Percentiles rank a stretch among this genome's conserved stretches.
These are phyloP conservation scores for Metallyticus violacea DNA, from an alignment of 2,888 invertebrate genomes.

Conservation along the genomic window DNA sequence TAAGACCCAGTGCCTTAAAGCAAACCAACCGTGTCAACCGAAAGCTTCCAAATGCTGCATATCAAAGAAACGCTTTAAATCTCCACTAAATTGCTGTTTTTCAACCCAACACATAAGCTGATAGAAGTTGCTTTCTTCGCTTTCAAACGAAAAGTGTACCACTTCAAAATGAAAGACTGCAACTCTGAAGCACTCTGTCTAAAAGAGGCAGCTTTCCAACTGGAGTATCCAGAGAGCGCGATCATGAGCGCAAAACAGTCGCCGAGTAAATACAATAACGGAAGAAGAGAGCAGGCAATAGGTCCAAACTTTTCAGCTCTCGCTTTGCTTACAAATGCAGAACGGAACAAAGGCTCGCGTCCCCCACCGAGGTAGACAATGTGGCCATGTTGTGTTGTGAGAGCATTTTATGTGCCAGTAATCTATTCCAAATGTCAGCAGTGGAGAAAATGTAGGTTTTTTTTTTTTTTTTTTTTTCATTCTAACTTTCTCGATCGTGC, in stretches of 20 bases:
- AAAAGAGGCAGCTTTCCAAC: background rate
- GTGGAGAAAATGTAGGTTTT: background rate
- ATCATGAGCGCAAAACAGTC: background rate
- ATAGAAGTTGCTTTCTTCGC: background rate
- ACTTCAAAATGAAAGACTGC: background rate
- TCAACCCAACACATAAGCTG: background rate
- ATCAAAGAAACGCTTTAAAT: background rate
- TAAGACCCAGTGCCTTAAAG: background rate
- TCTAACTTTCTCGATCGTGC: background rate
- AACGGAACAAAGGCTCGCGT: background rate
- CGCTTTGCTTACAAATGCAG: background rate
- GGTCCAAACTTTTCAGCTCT: background rate
- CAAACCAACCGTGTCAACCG: background rate
- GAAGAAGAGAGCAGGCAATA: background rate
- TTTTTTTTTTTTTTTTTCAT: too few species aligned
- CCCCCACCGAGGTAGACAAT: background rate
- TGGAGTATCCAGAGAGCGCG: background rate
- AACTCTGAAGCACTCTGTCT: background rate
- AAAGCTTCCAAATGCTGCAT: background rate
- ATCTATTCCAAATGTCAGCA: background rate
- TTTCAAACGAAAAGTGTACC: background rate
- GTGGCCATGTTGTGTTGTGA: background rate
- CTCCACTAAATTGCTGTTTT: background rate
- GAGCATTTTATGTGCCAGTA: background rate
- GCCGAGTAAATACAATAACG: background rate